phyloP scores from a whole-genome alignment of 2,113 vertebrate genomes.

The Octodon degus region DNA sequence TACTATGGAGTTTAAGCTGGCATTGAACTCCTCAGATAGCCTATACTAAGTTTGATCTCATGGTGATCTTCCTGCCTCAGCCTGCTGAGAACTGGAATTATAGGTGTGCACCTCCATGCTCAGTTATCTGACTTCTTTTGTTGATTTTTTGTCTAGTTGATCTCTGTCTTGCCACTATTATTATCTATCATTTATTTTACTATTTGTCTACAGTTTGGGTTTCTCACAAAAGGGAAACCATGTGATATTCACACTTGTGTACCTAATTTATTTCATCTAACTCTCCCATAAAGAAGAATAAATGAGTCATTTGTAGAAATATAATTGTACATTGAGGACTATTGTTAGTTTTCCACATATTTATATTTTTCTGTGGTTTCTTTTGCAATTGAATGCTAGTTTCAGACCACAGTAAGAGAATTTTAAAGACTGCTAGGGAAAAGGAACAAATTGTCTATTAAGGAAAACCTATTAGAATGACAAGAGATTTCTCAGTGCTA shows the following conservation, averaged over 20 bases:
- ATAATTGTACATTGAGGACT: neutral
- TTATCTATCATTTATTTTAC: neutral
- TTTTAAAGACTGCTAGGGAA: neutral
- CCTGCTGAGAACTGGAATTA: neutral
- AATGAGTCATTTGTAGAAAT: neutral
- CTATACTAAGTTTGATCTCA: neutral
- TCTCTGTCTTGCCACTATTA: neutral
- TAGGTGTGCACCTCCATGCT: neutral
- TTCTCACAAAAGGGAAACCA: neutral
- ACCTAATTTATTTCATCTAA: neutral
- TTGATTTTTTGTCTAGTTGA: neutral
- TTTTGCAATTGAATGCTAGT: too few species aligned
- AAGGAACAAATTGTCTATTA: neutral
- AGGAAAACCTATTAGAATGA: neutral
- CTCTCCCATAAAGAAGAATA: neutral
- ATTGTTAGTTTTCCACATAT: too few species aligned
- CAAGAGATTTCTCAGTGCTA: neutral
- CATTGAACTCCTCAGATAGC: neutral
- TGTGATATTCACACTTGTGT: neutral
- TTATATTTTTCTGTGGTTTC: too few species aligned
- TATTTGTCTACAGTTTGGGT: neutral
- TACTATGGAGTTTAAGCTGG: neutral
- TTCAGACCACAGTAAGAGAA: neutral
- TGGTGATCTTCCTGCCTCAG: neutral
- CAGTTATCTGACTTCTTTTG: neutral